Evolutionary conservation across 2,888 invertebrate species (phyloP), one percentile per base, ranked within the genome.

Genomic region (Odontocerum albicorne): DNA sequence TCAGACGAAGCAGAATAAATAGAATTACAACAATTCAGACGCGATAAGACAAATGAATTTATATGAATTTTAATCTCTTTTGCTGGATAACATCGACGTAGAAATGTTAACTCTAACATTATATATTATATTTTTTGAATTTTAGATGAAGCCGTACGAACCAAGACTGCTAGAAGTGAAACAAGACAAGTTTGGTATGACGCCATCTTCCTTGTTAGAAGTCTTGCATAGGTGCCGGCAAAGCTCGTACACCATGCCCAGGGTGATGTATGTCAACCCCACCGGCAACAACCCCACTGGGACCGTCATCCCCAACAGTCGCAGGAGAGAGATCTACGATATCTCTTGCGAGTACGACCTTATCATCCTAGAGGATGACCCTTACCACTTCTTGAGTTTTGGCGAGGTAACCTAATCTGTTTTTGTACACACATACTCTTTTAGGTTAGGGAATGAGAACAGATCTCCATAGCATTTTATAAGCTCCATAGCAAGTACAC

Each of bases 241-340:
- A 20, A 70, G 74, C 45, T 77, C 78, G 1, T 66, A 76, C 54
- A 79, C 75, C 66, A 86, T 88, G 82, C 90, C 90, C 0, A 86
- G 85, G 68, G 65, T 86, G 49, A 70, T 91, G 66, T 90, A 90
- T 70, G 67, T 86, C 6, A 88, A 88, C 60, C 88, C 91, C 0
- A 90, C 87, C 8, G 89, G 87, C 0, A 82, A 82, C 19, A 92
- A 92, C 67, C 91, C 91, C 1, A 85, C 86, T 0, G 91, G 91
- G 1, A 79, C 81, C 0, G 84, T 87, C 0, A 72, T 89, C 49
- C 76, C 87, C 0, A 72, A 81, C 38, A 80, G 83, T 12, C 77
- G 90, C 60, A 80, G 86, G 55, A 75, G 80, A 58, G 80, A 83
- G 69, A 84, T 92, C 36, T 91, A 92, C 66, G 75, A 82, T 62